These are phyloP conservation scores for Sebastes taczanowskii DNA, from an alignment of 2,797 vertebrate genomes.

Conservation along the genomic window DNA sequence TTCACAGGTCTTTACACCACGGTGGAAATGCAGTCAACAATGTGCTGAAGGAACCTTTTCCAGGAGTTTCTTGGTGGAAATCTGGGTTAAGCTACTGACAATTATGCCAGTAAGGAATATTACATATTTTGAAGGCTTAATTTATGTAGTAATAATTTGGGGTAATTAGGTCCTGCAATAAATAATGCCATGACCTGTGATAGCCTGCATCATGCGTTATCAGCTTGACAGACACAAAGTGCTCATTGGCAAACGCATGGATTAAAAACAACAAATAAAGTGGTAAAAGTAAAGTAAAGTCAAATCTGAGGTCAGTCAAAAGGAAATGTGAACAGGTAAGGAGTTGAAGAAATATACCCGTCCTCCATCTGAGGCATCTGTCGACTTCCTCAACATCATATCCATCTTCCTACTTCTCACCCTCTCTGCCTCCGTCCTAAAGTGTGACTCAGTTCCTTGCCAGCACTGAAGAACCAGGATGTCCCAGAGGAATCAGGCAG, in stretches of 20 bases:
- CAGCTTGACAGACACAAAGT: not conserved
- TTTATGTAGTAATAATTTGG: not conserved
- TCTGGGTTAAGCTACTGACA: not conserved
- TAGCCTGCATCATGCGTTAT: not conserved
- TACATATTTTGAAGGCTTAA: not conserved
- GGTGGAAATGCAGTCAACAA: too few relatives aligned
- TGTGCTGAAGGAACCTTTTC: too few relatives aligned
- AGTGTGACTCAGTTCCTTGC: slow-evolving; percentile 47
- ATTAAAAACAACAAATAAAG: not conserved
- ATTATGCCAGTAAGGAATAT: not conserved
- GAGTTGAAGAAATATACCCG: not conserved
- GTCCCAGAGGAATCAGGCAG: slow-evolving; percentile 45
- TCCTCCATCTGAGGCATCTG: not conserved
- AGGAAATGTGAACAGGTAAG: not conserved
- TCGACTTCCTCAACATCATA: not conserved
- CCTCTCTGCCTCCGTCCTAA: slow-evolving; percentile 25
- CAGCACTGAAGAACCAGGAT: slow-evolving; percentile 40
- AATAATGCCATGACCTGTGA: not conserved
- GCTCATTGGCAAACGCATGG: not conserved
- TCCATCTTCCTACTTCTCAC: slow-evolving; percentile 23
- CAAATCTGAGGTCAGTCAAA: not conserved
- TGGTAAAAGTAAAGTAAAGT: not conserved
- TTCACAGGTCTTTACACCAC: too few relatives aligned
- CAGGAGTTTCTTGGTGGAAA: too few relatives aligned
- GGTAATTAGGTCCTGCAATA: not conserved